Percentiles rank a stretch among this genome's conserved stretches.
Conservation (phyloP, 1,140 invertebrate genomes). For the Bombus confusus region DNA sequence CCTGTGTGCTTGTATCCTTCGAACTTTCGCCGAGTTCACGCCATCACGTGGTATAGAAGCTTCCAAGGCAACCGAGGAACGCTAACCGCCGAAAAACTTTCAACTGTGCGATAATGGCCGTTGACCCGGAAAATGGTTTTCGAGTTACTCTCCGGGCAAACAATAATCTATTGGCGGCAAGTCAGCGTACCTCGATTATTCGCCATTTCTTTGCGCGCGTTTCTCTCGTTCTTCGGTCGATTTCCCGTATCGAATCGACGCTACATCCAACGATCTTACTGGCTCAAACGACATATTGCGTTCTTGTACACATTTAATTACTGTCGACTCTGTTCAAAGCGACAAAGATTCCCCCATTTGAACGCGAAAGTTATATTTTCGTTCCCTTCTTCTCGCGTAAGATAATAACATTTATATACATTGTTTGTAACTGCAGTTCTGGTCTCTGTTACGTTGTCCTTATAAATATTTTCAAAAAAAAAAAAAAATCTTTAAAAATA, state of each 20-base stretch:
- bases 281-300: too few species aligned
- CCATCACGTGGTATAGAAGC: constrained; percentile 44
- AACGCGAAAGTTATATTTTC: too few species aligned
- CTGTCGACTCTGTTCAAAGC: too few species aligned
- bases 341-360: too few species aligned
- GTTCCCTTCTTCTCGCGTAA: too few species aligned
- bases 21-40: constrained; percentile 47
- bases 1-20: constrained; percentile 36
- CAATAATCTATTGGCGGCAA: not conserved
- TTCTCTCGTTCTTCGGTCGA: not conserved
- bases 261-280: too few species aligned
- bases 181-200: constrained; percentile 13
- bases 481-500: too few species aligned
- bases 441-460: too few species aligned
- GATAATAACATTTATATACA: too few species aligned
- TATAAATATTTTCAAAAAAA: not conserved
- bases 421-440: too few species aligned
- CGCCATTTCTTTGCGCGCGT: not conserved
- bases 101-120: not conserved
- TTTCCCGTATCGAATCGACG: not conserved
- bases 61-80: constrained; percentile 31
- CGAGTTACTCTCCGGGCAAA: not conserved
- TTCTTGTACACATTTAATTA: too few species aligned
- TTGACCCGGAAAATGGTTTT: constrained; percentile 2
- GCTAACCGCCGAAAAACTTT: constrained; percentile 37